Conservation (phyloP, 2,888 invertebrate genomes). For the Caenorhabditis imperialis region DNA sequence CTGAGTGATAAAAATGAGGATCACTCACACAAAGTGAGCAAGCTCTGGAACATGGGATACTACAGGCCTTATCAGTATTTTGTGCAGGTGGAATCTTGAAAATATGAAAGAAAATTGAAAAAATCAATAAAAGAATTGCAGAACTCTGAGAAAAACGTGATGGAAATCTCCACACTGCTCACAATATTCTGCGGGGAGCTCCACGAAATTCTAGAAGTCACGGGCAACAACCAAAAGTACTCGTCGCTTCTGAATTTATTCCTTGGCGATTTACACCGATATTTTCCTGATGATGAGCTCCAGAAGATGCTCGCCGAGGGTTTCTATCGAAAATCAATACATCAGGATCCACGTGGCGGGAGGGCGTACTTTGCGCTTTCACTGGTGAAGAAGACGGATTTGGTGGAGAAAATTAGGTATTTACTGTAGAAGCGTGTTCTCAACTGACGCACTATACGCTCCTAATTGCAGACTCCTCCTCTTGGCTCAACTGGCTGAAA, state of each 20-base stretch:
- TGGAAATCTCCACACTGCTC: slow-evolving; percentile 22
- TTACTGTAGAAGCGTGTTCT: too few species aligned
- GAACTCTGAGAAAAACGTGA: too few species aligned
- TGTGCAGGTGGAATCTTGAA: slow-evolving; percentile 4
- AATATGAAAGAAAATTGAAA: too few species aligned
- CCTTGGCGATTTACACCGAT: slow-evolving; percentile 49
- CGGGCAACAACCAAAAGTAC: slow-evolving; percentile 28
- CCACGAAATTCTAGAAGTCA: slow-evolving; percentile 19
- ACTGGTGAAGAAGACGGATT: too few species aligned
- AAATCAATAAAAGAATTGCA: too few species aligned
- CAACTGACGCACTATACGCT: too few species aligned
- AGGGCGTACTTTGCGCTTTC: slow-evolving; percentile 26
- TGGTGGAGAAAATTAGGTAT: slow-evolving; percentile 4
- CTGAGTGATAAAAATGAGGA: slow-evolving; percentile 12
- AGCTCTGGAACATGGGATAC: slow-evolving; percentile 37
- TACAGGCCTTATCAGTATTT: slow-evolving; percentile 30
- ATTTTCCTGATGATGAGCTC: slow-evolving; percentile 28
- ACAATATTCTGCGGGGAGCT: slow-evolving; percentile 48
- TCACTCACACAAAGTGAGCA: slow-evolving; percentile 8
- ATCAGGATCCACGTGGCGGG: slow-evolving; percentile 14
- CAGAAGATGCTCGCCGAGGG: slow-evolving; percentile 9
- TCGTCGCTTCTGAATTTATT: slow-evolving; percentile 20
- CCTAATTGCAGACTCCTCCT: slow-evolving; percentile 20
- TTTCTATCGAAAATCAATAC: slow-evolving; percentile 24
- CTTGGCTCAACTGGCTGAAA: slow-evolving; percentile 18